Evolutionary conservation across 2,888 invertebrate species (phyloP).

Genomic region (Troglohyphantes excavatus): DNA sequence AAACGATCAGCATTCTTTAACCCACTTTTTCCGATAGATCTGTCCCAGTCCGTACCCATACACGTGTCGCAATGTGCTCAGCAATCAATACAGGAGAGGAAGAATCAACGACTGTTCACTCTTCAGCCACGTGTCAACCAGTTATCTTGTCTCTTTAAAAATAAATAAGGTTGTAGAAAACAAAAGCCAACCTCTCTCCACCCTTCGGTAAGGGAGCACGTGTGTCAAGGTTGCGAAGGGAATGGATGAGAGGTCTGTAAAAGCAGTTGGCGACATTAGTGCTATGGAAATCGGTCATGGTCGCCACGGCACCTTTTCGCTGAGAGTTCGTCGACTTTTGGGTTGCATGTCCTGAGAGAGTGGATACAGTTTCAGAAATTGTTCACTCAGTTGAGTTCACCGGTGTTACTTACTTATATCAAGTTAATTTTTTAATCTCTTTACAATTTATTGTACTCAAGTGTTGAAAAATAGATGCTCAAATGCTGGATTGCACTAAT

Average conservation of each 20-base stretch:
- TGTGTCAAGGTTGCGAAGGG: conserved; percentile 19
- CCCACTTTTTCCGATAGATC: too few relatives aligned
- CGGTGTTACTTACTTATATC: too few relatives aligned
- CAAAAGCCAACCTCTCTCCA: neutral
- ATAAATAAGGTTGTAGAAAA: neutral
- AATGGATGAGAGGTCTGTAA: neutral
- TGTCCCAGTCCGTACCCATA: neutral
- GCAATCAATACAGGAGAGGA: neutral
- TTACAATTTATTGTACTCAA: too few relatives aligned
- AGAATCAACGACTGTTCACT: neutral
- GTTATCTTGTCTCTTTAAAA: conserved; percentile 1
- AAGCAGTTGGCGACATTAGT: conserved; percentile 10
- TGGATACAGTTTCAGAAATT: neutral
- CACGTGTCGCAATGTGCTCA: neutral
- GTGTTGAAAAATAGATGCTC: too few relatives aligned
- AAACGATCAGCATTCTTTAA: too few relatives aligned
- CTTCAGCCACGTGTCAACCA: neutral
- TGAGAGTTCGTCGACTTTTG: conserved; percentile 21
- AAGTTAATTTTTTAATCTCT: too few relatives aligned
- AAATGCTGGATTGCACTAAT: too few relatives aligned
- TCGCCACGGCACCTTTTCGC: neutral
- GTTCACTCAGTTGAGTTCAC: too few relatives aligned
- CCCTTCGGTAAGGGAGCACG: neutral
- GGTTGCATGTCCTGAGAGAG: neutral
- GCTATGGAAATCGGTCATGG: conserved; percentile 17